Evolutionary conservation across 2,888 invertebrate species (phyloP).

Genomic region (Platerodrilus igneus): DNA sequence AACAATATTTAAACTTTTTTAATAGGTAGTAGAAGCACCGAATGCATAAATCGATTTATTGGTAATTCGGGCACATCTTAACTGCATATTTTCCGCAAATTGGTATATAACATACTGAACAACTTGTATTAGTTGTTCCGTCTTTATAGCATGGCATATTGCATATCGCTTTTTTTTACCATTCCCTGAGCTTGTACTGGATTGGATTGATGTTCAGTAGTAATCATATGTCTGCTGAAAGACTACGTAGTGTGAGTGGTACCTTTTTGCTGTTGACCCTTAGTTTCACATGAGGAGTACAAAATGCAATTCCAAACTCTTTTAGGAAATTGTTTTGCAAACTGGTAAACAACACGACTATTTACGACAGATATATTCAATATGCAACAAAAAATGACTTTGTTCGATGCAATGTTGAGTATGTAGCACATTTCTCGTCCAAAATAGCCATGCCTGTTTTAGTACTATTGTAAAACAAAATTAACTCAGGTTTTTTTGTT

Average conservation of each 20-base stretch:
- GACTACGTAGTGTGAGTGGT: neutral
- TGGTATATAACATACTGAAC: neutral
- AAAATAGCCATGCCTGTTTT: constrained; percentile 30
- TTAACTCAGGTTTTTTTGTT: constrained; percentile 29
- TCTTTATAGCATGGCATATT: neutral
- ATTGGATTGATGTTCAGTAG: neutral
- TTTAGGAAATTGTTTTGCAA: constrained; percentile 1
- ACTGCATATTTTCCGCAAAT: neutral
- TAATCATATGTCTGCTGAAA: neutral
- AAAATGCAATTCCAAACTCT: neutral
- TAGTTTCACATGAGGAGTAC: too few species aligned
- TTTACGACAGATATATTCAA: constrained; percentile 7
- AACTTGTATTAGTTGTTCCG: neutral
- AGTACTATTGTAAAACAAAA: constrained; percentile 30
- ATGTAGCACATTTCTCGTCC: constrained; percentile 31
- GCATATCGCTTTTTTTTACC: neutral
- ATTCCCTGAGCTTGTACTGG: neutral
- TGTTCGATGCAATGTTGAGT: constrained; percentile 26
- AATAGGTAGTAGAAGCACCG: too few species aligned
- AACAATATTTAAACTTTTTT: too few species aligned
- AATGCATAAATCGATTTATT: neutral
- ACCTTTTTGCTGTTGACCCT: constrained; percentile 1
- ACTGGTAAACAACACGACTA: constrained; percentile 5
- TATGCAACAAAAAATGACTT: constrained; percentile 25
- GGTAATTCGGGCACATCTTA: neutral